Base-by-base conservation (phyloP, 2,113 vertebrate genomes). In the Cebidichthys violaceus region DNA sequence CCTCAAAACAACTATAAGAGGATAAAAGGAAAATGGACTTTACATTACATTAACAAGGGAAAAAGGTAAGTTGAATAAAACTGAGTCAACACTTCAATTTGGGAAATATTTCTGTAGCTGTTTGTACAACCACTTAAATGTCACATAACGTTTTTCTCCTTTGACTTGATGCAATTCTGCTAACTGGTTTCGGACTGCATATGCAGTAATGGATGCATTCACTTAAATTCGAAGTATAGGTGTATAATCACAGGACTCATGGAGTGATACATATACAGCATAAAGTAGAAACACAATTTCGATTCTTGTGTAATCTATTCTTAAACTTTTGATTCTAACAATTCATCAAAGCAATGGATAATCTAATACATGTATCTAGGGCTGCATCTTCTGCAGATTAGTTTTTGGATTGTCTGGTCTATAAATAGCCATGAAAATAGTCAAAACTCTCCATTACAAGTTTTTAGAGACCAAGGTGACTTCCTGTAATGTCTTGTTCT, bases 41-140 rank as follows among this genome's bases (percentile, higher is more conserved):
- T 2, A 45, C 18, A 39, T 71, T 72, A 18, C 39, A 72, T 57
- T 88, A 76, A 83, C 31, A 50, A 69, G 68, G 15, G 3, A 13
- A 71, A 41, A 86, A 82, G 93, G 93, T 94, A 86, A 81, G 93
- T 77, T 20, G n/a, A 1, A 24, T 13, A 2, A 52, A 69, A 29
- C 31, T 45, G 18, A 1, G 22, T 79, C 31, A 52, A 62, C 17
- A 3, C 7, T 13, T 41, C n/a, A 22, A 1, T 45, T 22, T 57
- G n/a, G 18, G 52, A 54, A 45, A 15, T 27, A 0, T 27, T 35
- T 71, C 65, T 50, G 10, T 24, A 9, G 14, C 1, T 55, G 24
- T 47, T 73, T 45, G 31, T 59, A 29, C 13, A 4, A 15, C 24
- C 35, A 61, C 9, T 7, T 61, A 2, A 65, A 7, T 29, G 18